Evolutionary conservation across 2,797 vertebrate genomes (phyloP), one percentile per base, ranked within the genome.

Genomic region (Alosa sapidissima): DNA sequence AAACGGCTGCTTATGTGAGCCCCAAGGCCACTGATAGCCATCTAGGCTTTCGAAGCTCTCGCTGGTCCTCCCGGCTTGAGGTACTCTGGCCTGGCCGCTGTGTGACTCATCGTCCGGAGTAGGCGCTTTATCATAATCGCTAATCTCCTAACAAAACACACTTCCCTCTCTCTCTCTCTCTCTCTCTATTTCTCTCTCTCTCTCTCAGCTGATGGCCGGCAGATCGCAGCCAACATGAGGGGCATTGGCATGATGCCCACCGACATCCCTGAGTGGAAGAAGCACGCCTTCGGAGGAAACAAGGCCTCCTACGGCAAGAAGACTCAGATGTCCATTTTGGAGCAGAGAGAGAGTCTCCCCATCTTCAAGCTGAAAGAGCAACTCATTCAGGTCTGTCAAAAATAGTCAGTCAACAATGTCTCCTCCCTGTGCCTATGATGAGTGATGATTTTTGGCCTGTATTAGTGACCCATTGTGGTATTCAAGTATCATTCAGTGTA

Each of bases 221-320:
- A 99, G 95, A 99, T 99, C 81, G 98, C 98, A 14, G 98, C 98
- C 85, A 99, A 99, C 92, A 99, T 99, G 98, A 91, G 98, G 84
- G 98, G 98, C 49, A 99, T 99, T 85, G 98, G 98, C 85, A 98
- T 99, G 97, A 99, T 99, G 98, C 98, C 98, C 83, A 98, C 97
- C 0, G 98, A 99, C 91, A 99, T 99, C 91, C 98, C 98, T 0
- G 98, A 99, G 92, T 99, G 98, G 98, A 99, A 99, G 95, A 99
- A 98, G 87, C 98, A 99, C 48, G 98, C 98, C 0, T 99, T 99
- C 88, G 98, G 98, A 51, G 98, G 98, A 85, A 99, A 99, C 93
- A 99, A 99, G 92, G 98, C 98, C 36, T 99, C 98, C 0, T 99
- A 99, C 0, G 98, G 98, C 72, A 99, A 98, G 91, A 99, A 98